Conservation (phyloP, 2,888 invertebrate genomes). For the Syrista parreyssii region DNA sequence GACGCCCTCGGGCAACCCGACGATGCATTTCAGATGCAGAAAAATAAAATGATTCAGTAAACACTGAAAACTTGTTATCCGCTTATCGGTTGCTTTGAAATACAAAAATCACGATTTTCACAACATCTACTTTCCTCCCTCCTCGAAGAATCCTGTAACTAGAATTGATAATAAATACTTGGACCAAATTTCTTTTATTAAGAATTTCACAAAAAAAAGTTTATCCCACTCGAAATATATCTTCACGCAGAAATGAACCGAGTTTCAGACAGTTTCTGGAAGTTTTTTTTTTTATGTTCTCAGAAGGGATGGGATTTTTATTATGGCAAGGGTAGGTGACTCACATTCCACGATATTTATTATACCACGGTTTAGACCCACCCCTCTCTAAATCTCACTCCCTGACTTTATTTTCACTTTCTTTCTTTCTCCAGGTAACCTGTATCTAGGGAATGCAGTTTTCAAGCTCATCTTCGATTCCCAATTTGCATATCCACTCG, state of each 20-base stretch:
- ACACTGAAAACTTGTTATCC: not conserved
- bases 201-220: not conserved
- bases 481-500: not conserved
- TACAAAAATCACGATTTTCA: not conserved
- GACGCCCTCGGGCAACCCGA: not conserved
- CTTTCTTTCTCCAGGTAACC: not conserved
- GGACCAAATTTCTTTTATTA: not conserved
- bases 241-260: not conserved
- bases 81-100: not conserved
- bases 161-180: not conserved
- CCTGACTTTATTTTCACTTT: not conserved
- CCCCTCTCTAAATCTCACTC: not conserved
- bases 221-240: not conserved
- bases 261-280: not conserved
- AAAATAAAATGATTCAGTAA: not conserved
- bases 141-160: not conserved
- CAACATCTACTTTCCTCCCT: not conserved
- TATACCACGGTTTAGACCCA: not conserved
- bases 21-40: not conserved
- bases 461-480: not conserved
- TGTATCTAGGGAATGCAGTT: not conserved
- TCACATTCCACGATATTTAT: not conserved
- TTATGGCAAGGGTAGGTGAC: not conserved
- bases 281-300: not conserved
- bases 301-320: not conserved